A percentile compares a stretch with the other conserved stretches of the same genome.
These are phyloP conservation scores for Melanotaenia maccullochi DNA, from an alignment of 2,797 vertebrate genomes.

Conservation along the genomic window DNA sequence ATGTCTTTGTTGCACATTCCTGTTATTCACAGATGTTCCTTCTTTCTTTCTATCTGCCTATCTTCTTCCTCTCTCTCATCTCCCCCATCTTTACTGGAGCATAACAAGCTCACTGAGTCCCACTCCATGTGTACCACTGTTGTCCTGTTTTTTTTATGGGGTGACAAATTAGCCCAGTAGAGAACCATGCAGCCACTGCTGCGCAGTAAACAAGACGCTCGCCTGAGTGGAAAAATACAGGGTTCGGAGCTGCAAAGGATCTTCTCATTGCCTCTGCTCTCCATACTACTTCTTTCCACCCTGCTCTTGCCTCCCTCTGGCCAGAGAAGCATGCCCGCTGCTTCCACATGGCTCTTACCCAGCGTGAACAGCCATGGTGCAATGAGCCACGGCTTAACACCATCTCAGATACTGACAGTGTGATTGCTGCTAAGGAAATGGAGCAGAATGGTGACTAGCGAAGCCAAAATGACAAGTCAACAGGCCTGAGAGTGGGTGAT, in stretches of 20 bases:
- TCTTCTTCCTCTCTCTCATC: constrained; percentile 44
- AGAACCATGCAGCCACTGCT: constrained; percentile 55
- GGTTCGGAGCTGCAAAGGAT: constrained; percentile 48
- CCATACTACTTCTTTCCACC: constrained; percentile 28
- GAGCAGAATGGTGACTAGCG: constrained; percentile 72
- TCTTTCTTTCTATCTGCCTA: constrained; percentile 20
- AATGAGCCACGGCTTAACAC: constrained; percentile 77
- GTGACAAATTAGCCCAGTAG: constrained; percentile 71
- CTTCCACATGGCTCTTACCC: constrained; percentile 72
- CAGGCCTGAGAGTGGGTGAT: constrained; percentile 69
- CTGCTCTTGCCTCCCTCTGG: constrained; percentile 40
- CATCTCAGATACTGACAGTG: constrained; percentile 72
- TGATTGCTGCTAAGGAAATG: constrained; percentile 70
- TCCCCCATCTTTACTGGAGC: constrained; percentile 49
- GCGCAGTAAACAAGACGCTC: constrained; percentile 68
- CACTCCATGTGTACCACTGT: constrained; percentile 48
- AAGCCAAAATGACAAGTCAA: constrained; percentile 74
- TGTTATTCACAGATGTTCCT: constrained; percentile 22
- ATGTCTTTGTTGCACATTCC: constrained; percentile 21
- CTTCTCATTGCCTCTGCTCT: constrained; percentile 37
- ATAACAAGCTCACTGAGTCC: constrained; percentile 68
- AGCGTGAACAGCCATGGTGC: constrained; percentile 68
- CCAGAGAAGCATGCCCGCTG: constrained; percentile 57
- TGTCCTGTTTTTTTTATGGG: constrained; percentile 66
- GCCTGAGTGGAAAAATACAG: constrained; percentile 67